Evolutionary conservation across 2,797 vertebrate species (phyloP).

Genomic region (Corythornis leucogaster): DNA sequence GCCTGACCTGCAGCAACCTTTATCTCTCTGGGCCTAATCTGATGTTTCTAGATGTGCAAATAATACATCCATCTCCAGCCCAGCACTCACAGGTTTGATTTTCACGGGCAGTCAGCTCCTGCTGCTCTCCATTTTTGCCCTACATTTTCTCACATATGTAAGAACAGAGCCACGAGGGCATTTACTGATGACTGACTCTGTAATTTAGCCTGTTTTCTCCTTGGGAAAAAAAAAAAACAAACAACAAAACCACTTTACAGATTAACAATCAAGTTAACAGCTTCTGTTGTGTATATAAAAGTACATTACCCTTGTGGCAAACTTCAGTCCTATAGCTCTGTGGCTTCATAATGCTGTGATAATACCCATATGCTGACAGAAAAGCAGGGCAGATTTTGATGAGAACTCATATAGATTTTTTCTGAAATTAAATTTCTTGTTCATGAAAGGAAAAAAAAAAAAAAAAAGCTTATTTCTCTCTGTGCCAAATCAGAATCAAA

Average conservation of each 20-base stretch:
- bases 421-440: background rate
- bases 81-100: background rate
- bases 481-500: background rate
- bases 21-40: background rate
- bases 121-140: background rate
- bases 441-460: background rate
- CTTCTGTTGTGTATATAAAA: background rate
- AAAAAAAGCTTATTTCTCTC: background rate
- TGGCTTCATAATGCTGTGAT: background rate
- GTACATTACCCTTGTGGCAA: background rate
- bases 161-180: background rate
- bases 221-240: background rate
- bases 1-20: background rate
- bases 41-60: background rate
- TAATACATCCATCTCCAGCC: fast-evolving
- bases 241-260: background rate
- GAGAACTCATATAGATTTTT: background rate
- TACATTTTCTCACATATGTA: background rate
- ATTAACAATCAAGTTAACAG: slow-evolving; percentile 34
- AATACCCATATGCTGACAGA: background rate
- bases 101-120: background rate
- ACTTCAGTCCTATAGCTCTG: background rate
- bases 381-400: background rate
- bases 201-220: slow-evolving; percentile 10
- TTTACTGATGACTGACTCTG: background rate